Conservation (phyloP, 1,140 invertebrate species). For the Nilaparvata lugens region DNA sequence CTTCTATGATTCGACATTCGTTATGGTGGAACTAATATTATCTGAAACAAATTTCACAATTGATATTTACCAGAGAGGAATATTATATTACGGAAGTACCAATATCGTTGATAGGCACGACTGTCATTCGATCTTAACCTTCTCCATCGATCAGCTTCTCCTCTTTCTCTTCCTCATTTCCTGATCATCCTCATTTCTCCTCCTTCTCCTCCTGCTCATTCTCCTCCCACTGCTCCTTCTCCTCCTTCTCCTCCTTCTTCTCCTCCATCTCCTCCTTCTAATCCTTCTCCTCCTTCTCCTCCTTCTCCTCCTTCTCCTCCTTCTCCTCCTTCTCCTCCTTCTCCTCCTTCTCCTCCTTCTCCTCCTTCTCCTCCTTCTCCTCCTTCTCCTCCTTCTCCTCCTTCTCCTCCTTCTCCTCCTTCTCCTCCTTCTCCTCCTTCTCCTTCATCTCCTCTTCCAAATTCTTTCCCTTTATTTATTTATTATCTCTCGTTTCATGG, state of each 20-base stretch:
- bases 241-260: not conserved
- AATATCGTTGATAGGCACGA: too few relatives aligned
- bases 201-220: not conserved
- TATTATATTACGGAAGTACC: too few relatives aligned
- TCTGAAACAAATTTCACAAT: too few relatives aligned
- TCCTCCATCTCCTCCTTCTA: too few relatives aligned
- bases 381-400: not conserved
- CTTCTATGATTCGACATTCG: too few relatives aligned
- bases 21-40: too few relatives aligned
- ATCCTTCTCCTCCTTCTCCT: not conserved
- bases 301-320: not conserved
- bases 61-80: too few relatives aligned
- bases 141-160: not conserved
- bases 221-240: not conserved
- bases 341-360: too few relatives aligned
- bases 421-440: not conserved
- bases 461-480: too few relatives aligned
- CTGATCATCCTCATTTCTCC: too few relatives aligned
- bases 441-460: not conserved
- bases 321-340: not conserved
- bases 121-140: too few relatives aligned
- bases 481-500: not conserved
- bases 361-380: too few relatives aligned
- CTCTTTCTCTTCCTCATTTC: not conserved
- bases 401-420: not conserved